Evolutionary conservation across 2,113 vertebrate genomes (phyloP), one percentile per base, ranked within the genome.

Genomic region (Mustela lutreola): DNA sequence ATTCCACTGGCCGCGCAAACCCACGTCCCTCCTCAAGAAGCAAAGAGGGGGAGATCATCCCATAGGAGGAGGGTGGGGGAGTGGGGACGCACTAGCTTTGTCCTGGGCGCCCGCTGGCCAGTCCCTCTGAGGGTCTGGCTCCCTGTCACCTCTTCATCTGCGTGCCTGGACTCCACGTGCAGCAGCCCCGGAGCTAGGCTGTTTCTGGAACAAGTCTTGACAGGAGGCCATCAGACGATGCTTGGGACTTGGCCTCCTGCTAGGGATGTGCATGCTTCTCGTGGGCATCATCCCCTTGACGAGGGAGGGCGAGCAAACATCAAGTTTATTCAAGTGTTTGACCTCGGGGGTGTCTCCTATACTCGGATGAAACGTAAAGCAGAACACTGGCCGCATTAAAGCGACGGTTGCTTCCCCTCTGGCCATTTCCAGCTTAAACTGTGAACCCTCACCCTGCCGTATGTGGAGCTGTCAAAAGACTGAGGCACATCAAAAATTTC

Each of bases 361-460:
- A 2, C 76, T 84, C 81, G 26, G n/a, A 5, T 15, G 89, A 12
- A 28, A 60, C 62, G 5, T 33, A 63, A 70, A 94, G 36, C 63
- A 60, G 18, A 96, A 19, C 48, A 50, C 79, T 4, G 45, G 83
- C 70, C 65, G 18, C 88, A 70, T 36, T 92, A 8, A 7, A 88
- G 19, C 81, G 94, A 21, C 21, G 18, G 42, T 91, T 11, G 0
- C 89, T 95, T 73, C 92, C 81, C 95, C 92, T 96, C 89, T 56
- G 80, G 96, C 81, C 11, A 50, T 94, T 98, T 97, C 45, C 45
- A 11, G 45, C 45, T 48, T 48, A 48, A 48, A 48, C 45, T 11
- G 45, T 48, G 45, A 48, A 48, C 45, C 45, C 45, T 48, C 45
- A 48, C 45, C 45, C 45, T 10, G 45, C 45, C 45, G 45, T 48